These are phyloP conservation scores for Eira barbara DNA, from an alignment of 2,113 vertebrate genomes.

Conservation along the genomic window DNA sequence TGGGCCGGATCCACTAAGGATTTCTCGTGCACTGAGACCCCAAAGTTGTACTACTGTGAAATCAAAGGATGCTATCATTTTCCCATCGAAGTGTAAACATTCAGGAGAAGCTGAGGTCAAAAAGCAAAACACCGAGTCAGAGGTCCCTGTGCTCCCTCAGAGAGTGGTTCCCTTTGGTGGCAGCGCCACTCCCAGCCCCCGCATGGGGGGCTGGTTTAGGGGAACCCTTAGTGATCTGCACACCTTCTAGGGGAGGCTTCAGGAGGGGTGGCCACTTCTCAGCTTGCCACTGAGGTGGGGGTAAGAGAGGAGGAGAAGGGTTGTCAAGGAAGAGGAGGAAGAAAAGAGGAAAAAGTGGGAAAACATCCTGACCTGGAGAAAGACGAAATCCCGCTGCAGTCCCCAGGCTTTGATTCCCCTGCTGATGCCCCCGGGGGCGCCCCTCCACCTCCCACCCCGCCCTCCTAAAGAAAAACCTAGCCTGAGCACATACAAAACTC, in stretches of 20 bases:
- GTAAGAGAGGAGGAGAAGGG: neutral
- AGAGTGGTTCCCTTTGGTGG: neutral
- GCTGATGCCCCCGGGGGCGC: neutral
- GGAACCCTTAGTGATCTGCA: neutral
- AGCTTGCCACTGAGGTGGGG: neutral
- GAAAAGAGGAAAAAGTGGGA: neutral
- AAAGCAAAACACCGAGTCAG: neutral
- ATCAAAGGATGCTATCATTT: neutral
- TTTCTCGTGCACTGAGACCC: neutral
- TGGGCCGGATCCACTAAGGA: neutral
- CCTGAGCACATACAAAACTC: neutral
- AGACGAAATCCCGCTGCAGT: neutral
- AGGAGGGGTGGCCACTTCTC: neutral
- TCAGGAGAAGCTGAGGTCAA: neutral
- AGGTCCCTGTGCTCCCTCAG: too few species aligned
- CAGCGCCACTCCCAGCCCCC: neutral
- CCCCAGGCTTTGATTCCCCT: neutral
- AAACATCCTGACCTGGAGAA: too few species aligned
- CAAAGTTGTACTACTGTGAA: neutral
- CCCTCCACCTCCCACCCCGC: neutral
- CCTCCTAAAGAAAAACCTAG: neutral
- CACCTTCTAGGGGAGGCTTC: neutral
- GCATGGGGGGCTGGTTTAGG: rapidly evolving
- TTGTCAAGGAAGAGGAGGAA: neutral
- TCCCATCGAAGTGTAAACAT: neutral